Base-by-base conservation (phyloP, 2,113 vertebrate species). In the Phrynocephalus versicolor region DNA sequence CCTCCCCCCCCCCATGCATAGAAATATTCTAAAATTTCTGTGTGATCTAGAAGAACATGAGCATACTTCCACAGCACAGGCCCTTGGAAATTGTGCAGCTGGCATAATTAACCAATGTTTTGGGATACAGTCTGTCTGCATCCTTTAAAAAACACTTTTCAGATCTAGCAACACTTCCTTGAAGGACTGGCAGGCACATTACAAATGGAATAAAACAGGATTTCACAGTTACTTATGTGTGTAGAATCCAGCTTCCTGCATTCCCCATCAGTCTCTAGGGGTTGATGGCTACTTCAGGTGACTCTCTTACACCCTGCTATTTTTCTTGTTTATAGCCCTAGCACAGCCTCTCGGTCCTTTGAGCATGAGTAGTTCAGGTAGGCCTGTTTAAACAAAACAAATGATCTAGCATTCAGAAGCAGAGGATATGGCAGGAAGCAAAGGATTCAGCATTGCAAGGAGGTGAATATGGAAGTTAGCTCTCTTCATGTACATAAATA, bases 171-270 rank as follows among this genome's bases (percentile, higher is more conserved):
- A 27, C 14, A 0, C 78, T 16, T 51, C 83, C 87, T 41, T 0
- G 86, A 82, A n/a, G 85, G 85, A 37, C 85, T 84, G 9, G 73
- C 78, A n/a, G 0, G 0, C 35, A 93, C 92, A 85, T 90, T 85
- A 70, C 81, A 92, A 90, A 92, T 89, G 57, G 92, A 92, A 90
- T 90, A 75, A 87, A 89, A 81, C 88, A 92, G 92, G 88, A 92
- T 92, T 94, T 94, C 90, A 75, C 88, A 93, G 93, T 88, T 90
- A 88, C 91, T 94, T 92, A 89, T 94, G 89, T 90, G 37, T 1
- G 85, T 89, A 87, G 82, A 92, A 88, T 90, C 30, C 90, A 92
- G 88, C 76, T 94, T 89, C 90, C 89, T 89, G 89, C 91, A 72
- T 93, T 88, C 84, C 81, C 58, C 90, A 94, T 91, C 91, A 91